These are phyloP conservation scores for Corynorhinus townsendii DNA, from an alignment of 2,113 vertebrate genomes.

Conservation along the genomic window DNA sequence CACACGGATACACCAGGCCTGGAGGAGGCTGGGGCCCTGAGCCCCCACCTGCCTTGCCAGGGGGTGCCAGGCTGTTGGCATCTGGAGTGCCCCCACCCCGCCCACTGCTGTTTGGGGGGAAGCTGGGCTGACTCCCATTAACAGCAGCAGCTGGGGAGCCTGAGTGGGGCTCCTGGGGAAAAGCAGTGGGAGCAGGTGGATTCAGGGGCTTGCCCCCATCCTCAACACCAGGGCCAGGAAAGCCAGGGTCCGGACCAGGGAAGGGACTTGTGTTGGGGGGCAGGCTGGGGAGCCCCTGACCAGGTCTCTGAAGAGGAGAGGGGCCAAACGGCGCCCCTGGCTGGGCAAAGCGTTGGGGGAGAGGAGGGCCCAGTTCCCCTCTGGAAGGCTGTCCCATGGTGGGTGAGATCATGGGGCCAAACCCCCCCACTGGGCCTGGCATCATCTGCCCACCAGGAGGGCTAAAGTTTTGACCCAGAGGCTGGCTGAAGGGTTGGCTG, in stretches of 20 bases:
- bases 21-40: conserved; percentile 81
- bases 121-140: conserved; percentile 80
- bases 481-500: conserved; percentile 79
- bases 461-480: conserved; percentile 89
- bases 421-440: conserved; percentile 86
- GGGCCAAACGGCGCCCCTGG: conserved; percentile 90
- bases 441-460: conserved; percentile 88
- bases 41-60: conserved; percentile 60
- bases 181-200: conserved; percentile 69
- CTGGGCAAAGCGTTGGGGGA: conserved; percentile 85
- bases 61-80: conserved; percentile 73
- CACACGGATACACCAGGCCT: conserved; percentile 91
- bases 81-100: conserved; percentile 84
- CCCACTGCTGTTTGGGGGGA: conserved; percentile 51
- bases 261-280: conserved; percentile 86
- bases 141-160: conserved; percentile 79
- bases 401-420: conserved; percentile 94
- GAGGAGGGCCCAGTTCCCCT: conserved; percentile 86
- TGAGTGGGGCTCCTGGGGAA: conserved; percentile 77
- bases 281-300: conserved; percentile 83
- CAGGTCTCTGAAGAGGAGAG: conserved; percentile 87
- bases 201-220: conserved; percentile 80
- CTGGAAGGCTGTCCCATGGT: conserved; percentile 83
- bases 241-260: conserved; percentile 81
- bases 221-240: conserved; percentile 72